phyloP scores from a whole-genome alignment of 92 coral and sea anemone species.

The Muricea muricata region DNA sequence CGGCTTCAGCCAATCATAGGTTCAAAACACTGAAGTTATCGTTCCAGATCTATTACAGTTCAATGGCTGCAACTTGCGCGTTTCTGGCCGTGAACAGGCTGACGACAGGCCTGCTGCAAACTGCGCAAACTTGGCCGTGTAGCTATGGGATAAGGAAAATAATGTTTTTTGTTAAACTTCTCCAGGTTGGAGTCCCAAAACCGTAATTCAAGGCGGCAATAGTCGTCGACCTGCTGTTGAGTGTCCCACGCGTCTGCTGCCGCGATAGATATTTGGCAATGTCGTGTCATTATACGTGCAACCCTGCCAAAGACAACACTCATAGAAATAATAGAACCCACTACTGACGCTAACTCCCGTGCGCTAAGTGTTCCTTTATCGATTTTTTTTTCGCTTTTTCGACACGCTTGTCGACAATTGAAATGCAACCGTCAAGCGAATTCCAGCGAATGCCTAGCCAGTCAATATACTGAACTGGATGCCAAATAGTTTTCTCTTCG shows the following conservation, averaged over 20 bases:
- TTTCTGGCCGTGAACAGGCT: too few relatives aligned
- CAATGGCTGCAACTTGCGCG: too few relatives aligned
- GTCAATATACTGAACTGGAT: constrained; percentile 25
- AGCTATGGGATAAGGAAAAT: background rate
- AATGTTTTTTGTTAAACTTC: constrained; percentile 16
- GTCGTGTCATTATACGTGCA: constrained; percentile 49
- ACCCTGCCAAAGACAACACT: constrained; percentile 26
- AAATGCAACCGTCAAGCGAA: background rate
- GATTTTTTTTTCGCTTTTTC: background rate
- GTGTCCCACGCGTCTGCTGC: constrained; percentile 46
- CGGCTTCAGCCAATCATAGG: too few relatives aligned
- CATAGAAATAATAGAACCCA: constrained; percentile 56
- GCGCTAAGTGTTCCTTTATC: too few relatives aligned
- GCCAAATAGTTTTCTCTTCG: constrained; percentile 37
- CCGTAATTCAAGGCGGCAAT: constrained; percentile 20
- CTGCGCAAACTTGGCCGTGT: too few relatives aligned
- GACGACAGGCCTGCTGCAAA: too few relatives aligned
- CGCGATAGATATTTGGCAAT: constrained; percentile 61
- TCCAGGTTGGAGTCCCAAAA: constrained; percentile 57
- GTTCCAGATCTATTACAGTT: too few relatives aligned
- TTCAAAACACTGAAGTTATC: too few relatives aligned
- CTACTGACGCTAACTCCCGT: constrained; percentile 35
- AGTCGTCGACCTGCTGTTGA: constrained; percentile 9
- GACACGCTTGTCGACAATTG: background rate
- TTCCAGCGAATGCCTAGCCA: constrained; percentile 45